Percentiles rank a stretch among this genome's conserved stretches.
Evolutionary conservation across 2,797 vertebrate genomes (phyloP).

Genomic region (Neosilurus mollespiculum): DNA sequence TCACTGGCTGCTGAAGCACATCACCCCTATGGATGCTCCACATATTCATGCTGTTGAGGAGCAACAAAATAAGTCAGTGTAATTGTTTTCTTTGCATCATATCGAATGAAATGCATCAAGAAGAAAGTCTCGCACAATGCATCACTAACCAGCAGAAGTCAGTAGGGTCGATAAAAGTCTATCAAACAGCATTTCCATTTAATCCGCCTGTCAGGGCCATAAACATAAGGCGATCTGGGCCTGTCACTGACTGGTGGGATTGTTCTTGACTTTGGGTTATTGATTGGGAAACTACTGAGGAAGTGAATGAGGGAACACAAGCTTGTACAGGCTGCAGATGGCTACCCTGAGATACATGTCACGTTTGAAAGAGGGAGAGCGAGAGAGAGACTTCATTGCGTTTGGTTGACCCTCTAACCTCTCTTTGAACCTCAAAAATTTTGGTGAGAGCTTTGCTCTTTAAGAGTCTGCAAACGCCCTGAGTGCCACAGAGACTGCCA

Average conservation of each 20-base stretch:
- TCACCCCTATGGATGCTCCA: conserved; percentile 3
- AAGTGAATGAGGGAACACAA: neutral
- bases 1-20: conserved; percentile 14
- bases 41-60: conserved; percentile 18
- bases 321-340: neutral
- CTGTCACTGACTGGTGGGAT: neutral
- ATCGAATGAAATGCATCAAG: neutral
- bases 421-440: neutral
- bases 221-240: neutral
- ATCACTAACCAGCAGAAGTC: neutral
- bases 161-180: neutral
- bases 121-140: neutral
- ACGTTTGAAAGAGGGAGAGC: neutral
- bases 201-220: conserved; percentile 4
- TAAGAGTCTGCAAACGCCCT: neutral
- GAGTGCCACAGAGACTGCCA: neutral
- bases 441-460: neutral
- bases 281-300: neutral
- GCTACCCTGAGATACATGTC: neutral
- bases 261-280: neutral
- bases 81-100: conserved; percentile 16
- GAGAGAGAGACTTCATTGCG: neutral
- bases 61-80: neutral
- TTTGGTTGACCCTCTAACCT: conserved; percentile 15
- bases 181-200: conserved; percentile 16